These are phyloP conservation scores for Macrostomum cliftonense DNA, from an alignment of 2,888 invertebrate genomes.

Conservation along the genomic window DNA sequence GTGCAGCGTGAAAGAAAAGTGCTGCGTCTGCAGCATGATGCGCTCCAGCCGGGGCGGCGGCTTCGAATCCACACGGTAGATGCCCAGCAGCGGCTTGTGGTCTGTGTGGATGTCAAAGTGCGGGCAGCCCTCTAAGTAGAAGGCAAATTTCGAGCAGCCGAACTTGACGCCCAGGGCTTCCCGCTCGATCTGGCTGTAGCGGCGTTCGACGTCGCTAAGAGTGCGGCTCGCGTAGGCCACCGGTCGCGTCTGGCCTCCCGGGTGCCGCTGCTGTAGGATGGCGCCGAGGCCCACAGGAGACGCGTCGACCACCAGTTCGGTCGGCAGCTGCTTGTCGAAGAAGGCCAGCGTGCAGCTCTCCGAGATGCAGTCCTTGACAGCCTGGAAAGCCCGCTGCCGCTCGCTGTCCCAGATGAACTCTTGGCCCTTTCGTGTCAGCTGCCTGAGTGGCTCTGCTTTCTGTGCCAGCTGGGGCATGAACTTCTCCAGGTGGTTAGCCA, in stretches of 20 bases:
- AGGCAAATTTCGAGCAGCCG: no score
- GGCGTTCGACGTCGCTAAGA: constrained; percentile 11
- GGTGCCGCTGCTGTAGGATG: constrained; percentile 14
- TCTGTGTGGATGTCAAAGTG: no score
- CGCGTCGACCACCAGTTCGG: constrained; percentile 15
- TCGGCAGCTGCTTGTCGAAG: constrained; percentile 12
- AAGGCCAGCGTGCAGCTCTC: constrained; percentile 13
- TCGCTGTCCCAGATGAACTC: neutral
- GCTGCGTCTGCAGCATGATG: no score
- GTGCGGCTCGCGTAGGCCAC: constrained; percentile 14
- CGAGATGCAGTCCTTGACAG: constrained; percentile 8
- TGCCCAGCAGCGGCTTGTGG: neutral
- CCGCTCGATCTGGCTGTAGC: constrained; percentile 9
- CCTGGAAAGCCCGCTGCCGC: constrained; percentile 10
- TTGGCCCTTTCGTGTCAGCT: neutral
- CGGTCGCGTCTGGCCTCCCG: constrained; percentile 3
- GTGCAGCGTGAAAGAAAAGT: no score
- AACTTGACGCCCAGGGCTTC: constrained; percentile 12
- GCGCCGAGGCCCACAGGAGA: constrained; percentile 16
- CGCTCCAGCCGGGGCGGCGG: no score
- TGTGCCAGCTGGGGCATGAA: constrained; percentile 12
- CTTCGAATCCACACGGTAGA: no score
- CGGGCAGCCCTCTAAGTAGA: neutral
- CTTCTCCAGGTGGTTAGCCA: constrained; percentile 10
- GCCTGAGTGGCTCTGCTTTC: constrained; percentile 1